Conservation (phyloP, 2,888 invertebrate species). For the Phania funesta region DNA sequence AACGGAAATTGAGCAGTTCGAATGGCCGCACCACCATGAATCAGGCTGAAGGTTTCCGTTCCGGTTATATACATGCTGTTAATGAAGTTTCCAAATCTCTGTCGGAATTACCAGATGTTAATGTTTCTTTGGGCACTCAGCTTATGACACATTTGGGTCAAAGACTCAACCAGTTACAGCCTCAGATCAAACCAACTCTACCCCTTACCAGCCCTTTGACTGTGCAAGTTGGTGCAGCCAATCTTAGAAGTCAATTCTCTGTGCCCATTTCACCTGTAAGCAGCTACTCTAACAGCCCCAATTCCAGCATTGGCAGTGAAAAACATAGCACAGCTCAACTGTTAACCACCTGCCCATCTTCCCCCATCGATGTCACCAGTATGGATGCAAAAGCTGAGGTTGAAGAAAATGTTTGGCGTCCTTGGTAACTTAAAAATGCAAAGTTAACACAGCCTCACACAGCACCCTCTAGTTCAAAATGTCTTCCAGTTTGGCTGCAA, state of each 20-base stretch:
- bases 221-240: slow-evolving; percentile 72
- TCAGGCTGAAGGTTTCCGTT: slow-evolving; percentile 91
- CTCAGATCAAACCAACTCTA: slow-evolving; percentile 73
- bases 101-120: slow-evolving; percentile 91
- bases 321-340: slow-evolving; percentile 70
- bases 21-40: slow-evolving; percentile 82
- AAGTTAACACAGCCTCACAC: background rate
- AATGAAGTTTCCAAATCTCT: slow-evolving; percentile 93
- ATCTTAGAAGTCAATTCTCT: slow-evolving; percentile 73
- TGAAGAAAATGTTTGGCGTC: slow-evolving; percentile 78
- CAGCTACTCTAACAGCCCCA: slow-evolving; percentile 77
- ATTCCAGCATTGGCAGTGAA: slow-evolving; percentile 74
- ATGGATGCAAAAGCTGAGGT: slow-evolving; percentile 66
- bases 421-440: slow-evolving; percentile 72
- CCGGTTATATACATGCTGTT: slow-evolving; percentile 93
- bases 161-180: slow-evolving; percentile 84
- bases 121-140: slow-evolving; percentile 91
- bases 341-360: slow-evolving; percentile 72
- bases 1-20: slow-evolving; percentile 78
- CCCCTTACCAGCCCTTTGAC: slow-evolving; percentile 76
- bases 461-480: slow-evolving; percentile 57
- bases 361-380: slow-evolving; percentile 72
- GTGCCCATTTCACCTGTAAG: slow-evolving; percentile 79
- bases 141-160: slow-evolving; percentile 95
- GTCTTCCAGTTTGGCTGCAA: slow-evolving; percentile 61